Percentiles rank a stretch among this genome's conserved stretches.
These are phyloP conservation scores for Trichonephila clavata DNA, from an alignment of 1,140 invertebrate genomes.

Conservation along the genomic window DNA sequence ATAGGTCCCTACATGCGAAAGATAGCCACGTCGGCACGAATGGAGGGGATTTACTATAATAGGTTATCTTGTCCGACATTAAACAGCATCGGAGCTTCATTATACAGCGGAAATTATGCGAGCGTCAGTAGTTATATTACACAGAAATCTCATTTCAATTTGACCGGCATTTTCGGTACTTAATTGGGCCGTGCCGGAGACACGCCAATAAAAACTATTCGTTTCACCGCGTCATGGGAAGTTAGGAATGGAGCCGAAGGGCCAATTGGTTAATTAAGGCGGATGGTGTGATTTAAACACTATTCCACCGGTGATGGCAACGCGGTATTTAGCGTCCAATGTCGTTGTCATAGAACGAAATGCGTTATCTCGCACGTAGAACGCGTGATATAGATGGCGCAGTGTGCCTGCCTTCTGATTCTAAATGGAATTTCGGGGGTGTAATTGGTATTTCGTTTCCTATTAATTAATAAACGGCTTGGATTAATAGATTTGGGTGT, in stretches of 20 bases:
- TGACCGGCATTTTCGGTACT: conserved; percentile 19
- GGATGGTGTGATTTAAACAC: conserved; percentile 56
- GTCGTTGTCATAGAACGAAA: conserved; percentile 25
- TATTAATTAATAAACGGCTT: background rate
- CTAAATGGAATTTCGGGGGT: background rate
- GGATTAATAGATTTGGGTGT: too few relatives aligned
- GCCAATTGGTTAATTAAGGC: conserved; percentile 59
- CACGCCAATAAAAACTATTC: conserved; percentile 56
- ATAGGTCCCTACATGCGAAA: background rate
- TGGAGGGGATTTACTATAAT: conserved; percentile 13
- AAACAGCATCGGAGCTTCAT: conserved; percentile 36
- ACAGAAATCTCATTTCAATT: conserved; percentile 47
- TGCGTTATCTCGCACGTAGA: background rate
- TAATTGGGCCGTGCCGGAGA: conserved; percentile 18
- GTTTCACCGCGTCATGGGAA: conserved; percentile 41
- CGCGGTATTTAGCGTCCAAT: conserved; percentile 41
- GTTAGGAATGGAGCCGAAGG: conserved; percentile 4
- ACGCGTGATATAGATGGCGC: background rate
- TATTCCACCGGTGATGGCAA: conserved; percentile 26
- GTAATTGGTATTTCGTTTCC: background rate
- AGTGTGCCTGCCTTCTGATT: background rate
- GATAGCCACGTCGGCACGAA: conserved; percentile 32
- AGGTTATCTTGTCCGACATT: conserved; percentile 41
- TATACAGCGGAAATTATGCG: conserved; percentile 46
- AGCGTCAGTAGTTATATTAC: conserved; percentile 21